Evolutionary conservation across 53 echinoderm and acorn worm genomes (phyloP).

Genomic region (Temnopleurus reevesii): DNA sequence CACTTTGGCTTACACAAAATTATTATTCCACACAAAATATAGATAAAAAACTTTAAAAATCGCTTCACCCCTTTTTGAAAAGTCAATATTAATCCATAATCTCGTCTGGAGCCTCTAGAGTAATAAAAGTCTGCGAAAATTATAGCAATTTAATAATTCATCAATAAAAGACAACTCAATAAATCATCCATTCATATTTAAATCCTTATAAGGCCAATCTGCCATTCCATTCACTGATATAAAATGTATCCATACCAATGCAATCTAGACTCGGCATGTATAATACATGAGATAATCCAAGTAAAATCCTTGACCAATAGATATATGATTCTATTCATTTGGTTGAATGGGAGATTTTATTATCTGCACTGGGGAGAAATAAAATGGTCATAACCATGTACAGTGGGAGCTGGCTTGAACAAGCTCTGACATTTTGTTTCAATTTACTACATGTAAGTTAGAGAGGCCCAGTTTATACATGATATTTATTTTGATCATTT

Average conservation of each 20-base stretch:
- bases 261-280: no score
- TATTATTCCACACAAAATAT: no score
- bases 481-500: no score
- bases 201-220: neutral
- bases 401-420: no score
- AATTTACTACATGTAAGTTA: no score
- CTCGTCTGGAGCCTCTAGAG: neutral
- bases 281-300: neutral
- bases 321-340: neutral
- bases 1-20: no score
- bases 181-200: conserved; percentile 18
- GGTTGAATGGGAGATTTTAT: neutral
- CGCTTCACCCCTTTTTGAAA: no score
- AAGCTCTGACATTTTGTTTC: no score
- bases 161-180: neutral
- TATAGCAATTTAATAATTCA: conserved; percentile 11
- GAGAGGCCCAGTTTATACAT: no score
- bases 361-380: neutral
- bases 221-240: neutral
- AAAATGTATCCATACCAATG: neutral
- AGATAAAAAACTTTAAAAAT: no score
- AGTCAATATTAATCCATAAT: no score
- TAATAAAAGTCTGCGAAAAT: neutral
- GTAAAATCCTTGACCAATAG: conserved; percentile 6
- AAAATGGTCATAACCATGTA: neutral